Evolutionary conservation across 2,888 invertebrate species (phyloP).

Genomic region (Ichneumon xanthorius): DNA sequence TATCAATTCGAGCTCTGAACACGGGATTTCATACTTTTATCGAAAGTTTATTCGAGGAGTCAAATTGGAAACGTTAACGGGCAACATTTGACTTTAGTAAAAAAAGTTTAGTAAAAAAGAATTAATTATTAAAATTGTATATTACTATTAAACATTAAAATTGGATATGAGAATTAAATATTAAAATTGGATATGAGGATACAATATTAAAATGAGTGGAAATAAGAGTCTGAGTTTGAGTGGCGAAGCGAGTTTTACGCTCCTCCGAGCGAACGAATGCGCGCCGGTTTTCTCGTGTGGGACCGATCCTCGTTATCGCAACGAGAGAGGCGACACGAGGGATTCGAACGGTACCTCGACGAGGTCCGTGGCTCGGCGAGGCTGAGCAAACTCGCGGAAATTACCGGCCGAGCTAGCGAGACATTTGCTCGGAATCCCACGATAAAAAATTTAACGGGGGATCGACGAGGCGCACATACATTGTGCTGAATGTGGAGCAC

Average conservation of each 20-base stretch:
- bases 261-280: slow-evolving; percentile 15
- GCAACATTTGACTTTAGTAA: no score
- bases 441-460: slow-evolving; percentile 67
- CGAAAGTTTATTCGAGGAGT: no score
- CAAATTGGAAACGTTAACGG: no score
- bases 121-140: no score
- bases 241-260: not conserved
- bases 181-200: no score
- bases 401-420: slow-evolving; percentile 22
- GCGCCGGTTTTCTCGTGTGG: not conserved
- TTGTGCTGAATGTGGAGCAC: slow-evolving; percentile 60
- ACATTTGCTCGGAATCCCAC: slow-evolving; percentile 68
- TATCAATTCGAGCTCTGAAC: no score
- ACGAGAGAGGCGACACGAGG: slow-evolving; percentile 40
- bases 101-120: no score
- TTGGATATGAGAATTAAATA: no score
- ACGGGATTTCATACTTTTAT: no score
- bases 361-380: not conserved
- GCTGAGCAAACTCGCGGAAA: slow-evolving; percentile 6
- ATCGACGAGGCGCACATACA: slow-evolving; percentile 53
- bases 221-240: not conserved
- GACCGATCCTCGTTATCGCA: slow-evolving; percentile 37
- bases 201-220: not conserved
- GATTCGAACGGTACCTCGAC: slow-evolving; percentile 44
- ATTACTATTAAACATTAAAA: no score